Evolutionary conservation across 2,797 vertebrate genomes (phyloP).

Genomic region (Prunella strophiata): DNA sequence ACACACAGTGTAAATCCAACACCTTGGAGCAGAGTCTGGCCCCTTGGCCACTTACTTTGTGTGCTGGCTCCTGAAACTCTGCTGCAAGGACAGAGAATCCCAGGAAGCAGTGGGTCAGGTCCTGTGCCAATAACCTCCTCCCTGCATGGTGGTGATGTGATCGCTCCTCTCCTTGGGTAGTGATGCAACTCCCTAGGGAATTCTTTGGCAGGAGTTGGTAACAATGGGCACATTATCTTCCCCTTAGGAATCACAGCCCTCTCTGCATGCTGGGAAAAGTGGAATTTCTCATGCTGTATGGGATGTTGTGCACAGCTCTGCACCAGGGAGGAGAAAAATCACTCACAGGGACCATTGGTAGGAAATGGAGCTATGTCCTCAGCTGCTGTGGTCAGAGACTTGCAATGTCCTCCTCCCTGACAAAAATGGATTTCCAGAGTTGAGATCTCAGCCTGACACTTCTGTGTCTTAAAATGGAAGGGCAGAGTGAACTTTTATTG

Average conservation of each 20-base stretch:
- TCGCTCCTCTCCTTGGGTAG: not conserved
- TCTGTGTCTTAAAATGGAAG: not conserved
- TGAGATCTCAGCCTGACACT: not conserved
- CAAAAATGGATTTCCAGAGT: not conserved
- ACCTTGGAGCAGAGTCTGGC: accelerated
- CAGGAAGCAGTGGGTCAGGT: accelerated
- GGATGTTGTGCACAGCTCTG: not conserved
- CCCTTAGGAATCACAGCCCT: not conserved
- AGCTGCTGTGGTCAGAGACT: not conserved
- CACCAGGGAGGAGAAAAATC: not conserved
- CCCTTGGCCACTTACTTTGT: not conserved
- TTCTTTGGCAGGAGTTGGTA: not conserved
- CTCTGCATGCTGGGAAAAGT: not conserved
- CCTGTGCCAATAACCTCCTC: not conserved
- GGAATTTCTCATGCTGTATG: not conserved
- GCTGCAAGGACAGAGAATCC: not conserved
- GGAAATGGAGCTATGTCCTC: not conserved
- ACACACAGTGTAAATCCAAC: not conserved
- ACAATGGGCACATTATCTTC: not conserved
- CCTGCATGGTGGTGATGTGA: accelerated
- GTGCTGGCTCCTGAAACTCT: not conserved
- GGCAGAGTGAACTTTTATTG: not conserved
- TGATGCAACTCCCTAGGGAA: not conserved
- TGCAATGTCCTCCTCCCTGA: not conserved
- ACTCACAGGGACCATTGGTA: not conserved